A percentile compares a stretch with the other conserved stretches of the same genome.
These are phyloP conservation scores for Sinocyclocheilus anshuiensis DNA, from an alignment of 2,113 vertebrate species.

Conservation along the genomic window DNA sequence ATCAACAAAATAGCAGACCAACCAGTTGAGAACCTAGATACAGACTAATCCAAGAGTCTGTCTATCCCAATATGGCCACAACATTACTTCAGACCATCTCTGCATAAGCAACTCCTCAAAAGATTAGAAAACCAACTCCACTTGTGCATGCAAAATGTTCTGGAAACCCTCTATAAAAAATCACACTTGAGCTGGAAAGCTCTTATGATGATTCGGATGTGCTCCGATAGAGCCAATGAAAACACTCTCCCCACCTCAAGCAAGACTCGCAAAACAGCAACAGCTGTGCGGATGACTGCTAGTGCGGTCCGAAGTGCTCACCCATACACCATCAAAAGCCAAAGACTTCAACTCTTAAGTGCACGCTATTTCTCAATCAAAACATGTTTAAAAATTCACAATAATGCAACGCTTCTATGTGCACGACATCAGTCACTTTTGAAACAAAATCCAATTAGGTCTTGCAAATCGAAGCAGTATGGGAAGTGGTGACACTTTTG, in stretches of 20 bases:
- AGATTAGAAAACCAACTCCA: background rate
- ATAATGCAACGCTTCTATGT: background rate
- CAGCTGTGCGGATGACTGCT: conserved; percentile 2
- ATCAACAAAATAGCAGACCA: background rate
- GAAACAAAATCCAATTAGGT: background rate
- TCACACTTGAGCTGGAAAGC: conserved; percentile 20
- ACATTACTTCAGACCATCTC: background rate
- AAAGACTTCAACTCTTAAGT: background rate
- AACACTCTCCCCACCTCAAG: background rate
- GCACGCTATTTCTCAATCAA: background rate
- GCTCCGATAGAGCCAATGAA: conserved; percentile 11
- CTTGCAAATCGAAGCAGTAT: background rate
- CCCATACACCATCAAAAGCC: conserved; percentile 1
- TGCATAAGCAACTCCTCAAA: background rate
- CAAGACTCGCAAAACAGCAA: background rate
- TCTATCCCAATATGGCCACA: background rate
- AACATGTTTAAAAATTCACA: background rate
- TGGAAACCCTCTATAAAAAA: conserved; percentile 11
- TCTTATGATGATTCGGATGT: conserved; percentile 17
- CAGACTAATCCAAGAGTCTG: background rate
- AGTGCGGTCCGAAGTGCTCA: background rate
- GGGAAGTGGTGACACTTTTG: background rate
- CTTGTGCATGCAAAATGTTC: conserved; percentile 20
- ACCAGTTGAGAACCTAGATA: background rate
- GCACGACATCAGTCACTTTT: background rate